Evolutionary conservation across 23 tunicate genomes (phyloP).

Genomic region (Halocynthia aurantium): DNA sequence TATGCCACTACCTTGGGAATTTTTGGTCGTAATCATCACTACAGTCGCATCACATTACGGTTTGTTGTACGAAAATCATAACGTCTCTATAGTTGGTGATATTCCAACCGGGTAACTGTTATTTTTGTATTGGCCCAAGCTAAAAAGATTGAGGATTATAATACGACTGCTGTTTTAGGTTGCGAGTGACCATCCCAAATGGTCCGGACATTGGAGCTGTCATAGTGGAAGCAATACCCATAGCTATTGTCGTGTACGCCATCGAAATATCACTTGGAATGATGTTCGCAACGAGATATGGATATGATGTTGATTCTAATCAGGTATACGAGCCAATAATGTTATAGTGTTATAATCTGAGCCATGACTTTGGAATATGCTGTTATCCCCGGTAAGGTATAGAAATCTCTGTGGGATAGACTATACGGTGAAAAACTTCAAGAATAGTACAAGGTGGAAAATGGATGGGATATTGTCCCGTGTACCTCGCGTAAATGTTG

Average conservation of each 20-base stretch:
- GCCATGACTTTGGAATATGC: too few relatives aligned
- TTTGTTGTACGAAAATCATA: constrained; percentile 28
- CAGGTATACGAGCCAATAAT: constrained; percentile 31
- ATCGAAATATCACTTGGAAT: constrained; percentile 54
- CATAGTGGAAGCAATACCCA: constrained; percentile 47
- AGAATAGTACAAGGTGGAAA: too few relatives aligned
- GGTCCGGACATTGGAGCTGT: constrained; percentile 35
- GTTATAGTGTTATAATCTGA: too few relatives aligned
- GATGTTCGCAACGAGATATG: constrained; percentile 69
- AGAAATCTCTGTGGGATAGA: too few relatives aligned
- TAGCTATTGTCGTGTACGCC: constrained; percentile 64
- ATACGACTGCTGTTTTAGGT: constrained; percentile 14
- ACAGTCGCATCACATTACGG: constrained; percentile 60
- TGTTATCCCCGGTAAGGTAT: too few relatives aligned
- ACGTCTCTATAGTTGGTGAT: constrained; percentile 53
- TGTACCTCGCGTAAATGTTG: too few relatives aligned
- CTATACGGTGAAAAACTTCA: too few relatives aligned
- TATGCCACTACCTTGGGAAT: constrained; percentile 82
- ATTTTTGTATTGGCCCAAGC: neutral
- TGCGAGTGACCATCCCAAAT: constrained; percentile 43
- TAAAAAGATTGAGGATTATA: neutral
- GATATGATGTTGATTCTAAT: constrained; percentile 60
- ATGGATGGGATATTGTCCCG: too few relatives aligned
- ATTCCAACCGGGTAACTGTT: constrained; percentile 56
- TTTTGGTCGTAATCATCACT: constrained; percentile 45